phyloP scores from a whole-genome alignment of 2,797 vertebrate genomes.

The Menidia menidia region DNA sequence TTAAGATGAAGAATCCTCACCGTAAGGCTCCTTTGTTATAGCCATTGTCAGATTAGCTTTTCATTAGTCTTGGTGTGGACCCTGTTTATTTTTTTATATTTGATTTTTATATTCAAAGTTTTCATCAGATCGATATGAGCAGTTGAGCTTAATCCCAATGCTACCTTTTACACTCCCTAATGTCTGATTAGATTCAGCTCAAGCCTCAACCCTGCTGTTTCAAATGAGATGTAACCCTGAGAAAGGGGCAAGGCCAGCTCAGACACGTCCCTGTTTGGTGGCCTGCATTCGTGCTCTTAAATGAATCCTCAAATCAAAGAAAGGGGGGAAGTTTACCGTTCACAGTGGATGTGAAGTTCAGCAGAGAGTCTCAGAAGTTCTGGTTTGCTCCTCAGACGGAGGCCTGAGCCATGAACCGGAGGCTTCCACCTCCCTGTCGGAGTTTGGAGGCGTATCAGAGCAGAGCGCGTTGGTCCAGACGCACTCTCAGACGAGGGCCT shows the following conservation, averaged over 20 bases:
- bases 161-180: no score
- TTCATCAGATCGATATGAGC: no score
- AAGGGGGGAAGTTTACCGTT: background rate
- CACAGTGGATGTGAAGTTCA: background rate
- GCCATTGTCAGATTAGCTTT: no score
- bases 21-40: no score
- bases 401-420: constrained; percentile 84
- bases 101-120: no score
- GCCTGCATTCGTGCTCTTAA: no score
- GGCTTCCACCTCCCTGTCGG: constrained; percentile 81
- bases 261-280: no score
- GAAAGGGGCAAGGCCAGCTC: background rate
- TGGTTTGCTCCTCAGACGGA: constrained; percentile 81
- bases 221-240: background rate
- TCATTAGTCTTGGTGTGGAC: no score
- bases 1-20: no score
- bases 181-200: background rate
- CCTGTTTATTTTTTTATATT: no score
- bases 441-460: constrained; percentile 82
- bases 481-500: constrained; percentile 78
- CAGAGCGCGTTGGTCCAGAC: constrained; percentile 86
- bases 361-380: background rate
- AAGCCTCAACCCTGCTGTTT: no score
- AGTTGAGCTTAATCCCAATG: no score
- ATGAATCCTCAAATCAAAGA: background rate